Percentiles rank a stretch among this genome's conserved stretches.
phyloP scores from a whole-genome alignment of 1,140 invertebrate species.

The Drosophila bocqueti region DNA sequence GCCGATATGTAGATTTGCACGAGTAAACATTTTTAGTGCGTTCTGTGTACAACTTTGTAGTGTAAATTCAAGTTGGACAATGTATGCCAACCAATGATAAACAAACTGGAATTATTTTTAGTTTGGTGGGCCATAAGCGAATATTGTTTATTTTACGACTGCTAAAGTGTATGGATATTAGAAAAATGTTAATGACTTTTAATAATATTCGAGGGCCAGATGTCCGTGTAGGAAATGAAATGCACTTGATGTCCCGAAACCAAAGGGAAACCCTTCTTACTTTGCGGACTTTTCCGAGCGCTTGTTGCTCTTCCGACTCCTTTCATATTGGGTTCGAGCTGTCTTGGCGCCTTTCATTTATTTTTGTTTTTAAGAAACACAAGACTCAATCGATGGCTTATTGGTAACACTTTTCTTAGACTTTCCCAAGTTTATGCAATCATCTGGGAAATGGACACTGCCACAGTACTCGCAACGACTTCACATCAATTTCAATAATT shows the following conservation, averaged over 20 bases:
- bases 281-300: conserved; percentile 77
- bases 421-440: conserved; percentile 35
- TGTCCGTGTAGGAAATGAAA: conserved; percentile 37
- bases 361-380: neutral
- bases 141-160: conserved; percentile 75
- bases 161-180: conserved; percentile 69
- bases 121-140: conserved; percentile 32
- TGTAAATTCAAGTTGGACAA: conserved; percentile 67
- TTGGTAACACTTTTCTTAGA: conserved; percentile 24
- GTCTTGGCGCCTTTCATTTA: conserved; percentile 80
- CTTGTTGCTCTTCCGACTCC: conserved; percentile 72
- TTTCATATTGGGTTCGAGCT: conserved; percentile 74
- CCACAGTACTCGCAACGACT: conserved; percentile 5
- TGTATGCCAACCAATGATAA: conserved; percentile 63
- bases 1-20: conserved; percentile 23
- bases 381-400: neutral
- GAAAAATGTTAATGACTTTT: conserved; percentile 71
- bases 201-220: conserved; percentile 64
- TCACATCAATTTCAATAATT: conserved; percentile 40
- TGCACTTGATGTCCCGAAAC: conserved; percentile 7
- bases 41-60: conserved; percentile 45
- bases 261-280: conserved; percentile 51
- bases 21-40: conserved; percentile 54
- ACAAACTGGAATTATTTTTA: conserved; percentile 71
- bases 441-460: conserved; percentile 23